Conservation (phyloP, 2,888 invertebrate species). For the Panzeria rudis region DNA sequence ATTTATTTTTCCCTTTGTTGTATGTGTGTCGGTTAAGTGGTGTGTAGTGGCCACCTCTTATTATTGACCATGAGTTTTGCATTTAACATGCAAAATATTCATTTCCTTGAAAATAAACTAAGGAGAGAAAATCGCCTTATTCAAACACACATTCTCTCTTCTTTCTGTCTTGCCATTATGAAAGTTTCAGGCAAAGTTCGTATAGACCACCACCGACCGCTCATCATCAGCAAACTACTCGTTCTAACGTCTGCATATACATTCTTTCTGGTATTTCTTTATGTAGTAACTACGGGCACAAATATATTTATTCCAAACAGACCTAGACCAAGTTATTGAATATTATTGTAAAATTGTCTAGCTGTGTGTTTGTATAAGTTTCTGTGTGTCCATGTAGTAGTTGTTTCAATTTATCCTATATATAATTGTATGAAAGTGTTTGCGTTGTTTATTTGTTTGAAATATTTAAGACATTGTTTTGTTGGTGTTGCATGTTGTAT, state of each 20-base stretch:
- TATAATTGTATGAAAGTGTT: conserved; percentile 40
- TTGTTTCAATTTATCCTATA: neutral
- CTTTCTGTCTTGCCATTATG: neutral
- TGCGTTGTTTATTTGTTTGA: conserved; percentile 60
- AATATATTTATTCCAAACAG: conserved; percentile 35
- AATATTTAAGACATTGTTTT: conserved; percentile 71
- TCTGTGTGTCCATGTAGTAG: conserved; percentile 16
- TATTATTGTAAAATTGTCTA: conserved; percentile 30
- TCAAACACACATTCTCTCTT: neutral
- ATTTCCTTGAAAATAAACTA: conserved; percentile 63
- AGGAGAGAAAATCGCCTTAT: neutral
- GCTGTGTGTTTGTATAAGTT: conserved; percentile 7
- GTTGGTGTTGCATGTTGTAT: conserved; percentile 66
- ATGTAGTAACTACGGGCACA: neutral
- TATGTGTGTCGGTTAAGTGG: neutral
- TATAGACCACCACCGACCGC: neutral
- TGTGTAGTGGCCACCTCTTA: conserved; percentile 56
- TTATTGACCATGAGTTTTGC: conserved; percentile 70
- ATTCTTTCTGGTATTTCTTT: conserved; percentile 30
- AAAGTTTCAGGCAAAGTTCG: conserved; percentile 25
- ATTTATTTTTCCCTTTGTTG: neutral
- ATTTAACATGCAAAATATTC: conserved; percentile 72
- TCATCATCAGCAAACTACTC: neutral
- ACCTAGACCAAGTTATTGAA: conserved; percentile 61
- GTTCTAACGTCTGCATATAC: conserved; percentile 25